Base-by-base conservation (phyloP, 2,797 vertebrate species). In the Protosalanx chinensis region DNA sequence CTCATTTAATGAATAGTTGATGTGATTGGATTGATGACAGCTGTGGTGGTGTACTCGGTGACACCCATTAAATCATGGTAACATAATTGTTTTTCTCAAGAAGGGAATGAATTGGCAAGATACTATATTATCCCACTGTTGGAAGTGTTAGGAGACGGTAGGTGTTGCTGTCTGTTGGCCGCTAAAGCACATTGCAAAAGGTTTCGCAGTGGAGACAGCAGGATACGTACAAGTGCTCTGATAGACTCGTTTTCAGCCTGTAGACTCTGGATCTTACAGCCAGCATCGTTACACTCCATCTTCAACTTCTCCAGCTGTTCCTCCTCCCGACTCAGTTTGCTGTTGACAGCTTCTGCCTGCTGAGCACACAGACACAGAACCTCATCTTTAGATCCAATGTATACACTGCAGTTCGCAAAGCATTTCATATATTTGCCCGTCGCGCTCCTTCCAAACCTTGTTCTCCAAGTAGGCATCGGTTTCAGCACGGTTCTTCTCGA, bases 181-280 rank as follows among this genome's bases (percentile, higher is more conserved):
- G 18, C 51, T 16, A 16, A 4, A 56, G 6, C 5, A 56, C 49
- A 32, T 6, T 18, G 12, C 16, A 23, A 37, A 64, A 62, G 7
- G 20, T 29, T 29, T 7, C 15, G 13, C 23, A 18, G 12, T 29
- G 41, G 41, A 33, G 32, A 2, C 6, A 23, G 56, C n/a, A 8
- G 3, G 8, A 46, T 60, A 16, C 41, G 27, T 84, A 87, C 84
- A 77, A 87, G 75, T 30, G 86, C 79, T 62, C 79, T 85, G 56
- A 86, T 90, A 80, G 96, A 97, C 86, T 99, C 95, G 0, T 91
- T 96, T 87, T 98, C 95, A 0, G 94, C 96, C 88, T 96, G 95
- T 68, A 98, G 88, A 85, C 92, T 97, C 91, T 98, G 95, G 79
- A 97, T 93, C 88, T 94, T 94, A 82, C 93, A 92, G 1, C 93